Evolutionary conservation across 2,113 vertebrate species (phyloP).

Genomic region (Siniperca chuatsi): DNA sequence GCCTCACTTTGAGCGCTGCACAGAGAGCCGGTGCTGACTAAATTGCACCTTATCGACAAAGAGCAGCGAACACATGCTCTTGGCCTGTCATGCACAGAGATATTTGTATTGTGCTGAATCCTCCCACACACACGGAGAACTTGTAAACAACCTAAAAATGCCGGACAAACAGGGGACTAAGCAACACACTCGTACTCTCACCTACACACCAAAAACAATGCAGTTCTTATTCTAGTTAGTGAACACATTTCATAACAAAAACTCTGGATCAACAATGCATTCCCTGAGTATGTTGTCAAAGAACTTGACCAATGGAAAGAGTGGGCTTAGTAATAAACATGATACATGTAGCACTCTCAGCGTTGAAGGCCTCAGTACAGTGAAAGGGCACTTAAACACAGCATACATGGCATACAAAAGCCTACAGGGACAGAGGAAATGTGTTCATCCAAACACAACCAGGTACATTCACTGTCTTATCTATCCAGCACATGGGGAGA

Average conservation of each 20-base stretch:
- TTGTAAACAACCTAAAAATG: constrained; percentile 35
- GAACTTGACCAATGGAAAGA: constrained; percentile 63
- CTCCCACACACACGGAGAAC: constrained; percentile 46
- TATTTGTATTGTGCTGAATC: constrained; percentile 41
- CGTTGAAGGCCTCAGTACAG: constrained; percentile 64
- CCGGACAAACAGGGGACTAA: constrained; percentile 11
- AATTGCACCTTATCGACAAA: constrained; percentile 42
- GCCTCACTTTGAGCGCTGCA: constrained; percentile 5
- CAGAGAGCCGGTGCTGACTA: background rate
- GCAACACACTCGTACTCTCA: constrained; percentile 39
- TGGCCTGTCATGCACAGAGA: constrained; percentile 9
- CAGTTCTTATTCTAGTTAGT: constrained; percentile 26
- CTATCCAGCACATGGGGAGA: constrained; percentile 70
- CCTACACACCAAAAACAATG: constrained; percentile 21
- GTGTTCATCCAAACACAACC: constrained; percentile 68
- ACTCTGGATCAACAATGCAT: constrained; percentile 47
- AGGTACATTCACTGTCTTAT: constrained; percentile 69
- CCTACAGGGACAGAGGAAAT: constrained; percentile 64
- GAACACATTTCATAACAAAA: constrained; percentile 62
- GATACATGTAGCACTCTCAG: constrained; percentile 41
- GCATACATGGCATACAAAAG: constrained; percentile 56
- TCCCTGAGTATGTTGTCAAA: constrained; percentile 62
- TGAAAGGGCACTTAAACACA: constrained; percentile 70
- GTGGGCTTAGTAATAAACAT: constrained; percentile 40
- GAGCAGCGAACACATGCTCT: constrained; percentile 39